A percentile compares a stretch with the other conserved stretches of the same genome.
phyloP scores from a whole-genome alignment of 2,888 invertebrate genomes.

The Teleogryllus oceanicus region DNA sequence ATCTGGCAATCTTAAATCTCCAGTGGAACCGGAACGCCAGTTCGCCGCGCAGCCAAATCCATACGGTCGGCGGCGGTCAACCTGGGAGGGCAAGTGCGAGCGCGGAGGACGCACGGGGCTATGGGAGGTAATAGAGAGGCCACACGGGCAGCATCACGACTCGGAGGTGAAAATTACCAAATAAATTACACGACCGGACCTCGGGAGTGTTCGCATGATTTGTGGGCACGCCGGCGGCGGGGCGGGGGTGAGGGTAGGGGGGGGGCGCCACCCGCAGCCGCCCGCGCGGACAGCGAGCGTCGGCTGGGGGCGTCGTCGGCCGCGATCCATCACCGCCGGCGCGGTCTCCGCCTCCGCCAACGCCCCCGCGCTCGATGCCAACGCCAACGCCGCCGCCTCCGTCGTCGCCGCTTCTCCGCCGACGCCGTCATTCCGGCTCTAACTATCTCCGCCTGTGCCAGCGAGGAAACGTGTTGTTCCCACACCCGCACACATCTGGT shows the following conservation, averaged over 20 bases:
- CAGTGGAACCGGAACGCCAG: too few species aligned
- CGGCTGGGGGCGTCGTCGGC: not conserved
- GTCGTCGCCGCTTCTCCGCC: too few species aligned
- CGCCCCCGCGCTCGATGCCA: too few species aligned
- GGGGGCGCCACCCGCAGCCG: not conserved
- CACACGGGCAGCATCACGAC: conserved; percentile 26
- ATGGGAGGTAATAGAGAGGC: conserved; percentile 25
- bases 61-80: conserved; percentile 12
- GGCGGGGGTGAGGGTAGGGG: not conserved
- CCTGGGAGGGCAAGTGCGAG: conserved; percentile 18
- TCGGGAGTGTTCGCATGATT: conserved; percentile 1
- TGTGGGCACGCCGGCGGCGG: not conserved
- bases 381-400: too few species aligned
- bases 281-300: not conserved
- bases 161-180: conserved; percentile 25
- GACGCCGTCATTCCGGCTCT: too few species aligned
- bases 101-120: not conserved
- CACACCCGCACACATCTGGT: too few species aligned
- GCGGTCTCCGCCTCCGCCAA: not conserved
- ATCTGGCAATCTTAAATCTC: too few species aligned
- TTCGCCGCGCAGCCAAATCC: not conserved
- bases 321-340: conserved; percentile 1
- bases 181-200: conserved; percentile 18
- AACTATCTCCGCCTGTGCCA: too few species aligned
- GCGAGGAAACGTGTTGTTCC: too few species aligned